Evolutionary conservation across 2,113 vertebrate genomes (phyloP), one percentile per base, ranked within the genome.

Genomic region (Catharus fuscescens): DNA sequence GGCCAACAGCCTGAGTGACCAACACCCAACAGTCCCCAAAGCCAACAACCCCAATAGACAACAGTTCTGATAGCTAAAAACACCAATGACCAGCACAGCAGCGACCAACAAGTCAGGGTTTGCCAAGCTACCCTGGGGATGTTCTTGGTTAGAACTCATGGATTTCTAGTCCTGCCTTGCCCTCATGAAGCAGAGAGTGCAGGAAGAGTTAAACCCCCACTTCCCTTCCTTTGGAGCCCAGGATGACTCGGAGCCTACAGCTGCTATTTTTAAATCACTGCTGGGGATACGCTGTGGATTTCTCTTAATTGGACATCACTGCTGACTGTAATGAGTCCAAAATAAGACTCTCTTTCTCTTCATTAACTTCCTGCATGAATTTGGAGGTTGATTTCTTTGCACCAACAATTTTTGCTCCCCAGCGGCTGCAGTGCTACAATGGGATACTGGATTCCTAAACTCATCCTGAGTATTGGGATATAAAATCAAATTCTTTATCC

Each of bases 371-470:
- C 69, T 88, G 53, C 56, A 59, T 80, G 78, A 70, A 94, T 95
- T 61, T 96, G 93, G 85, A 90, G 64, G 85, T 94, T 98, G 80
- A 65, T 94, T 96, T 94, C 92, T 62, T 79, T 87, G 82, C 76
- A 57, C 89, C 92, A 96, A 86, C 87, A n/a, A 26, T 71, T 81
- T 95, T 91, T 85, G 47, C 76, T 93, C 71, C 92, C 82, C 91
- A 79, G 70, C 1, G 10, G 65, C 93, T 36, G 36, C 86, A 56
- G 86, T 28, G 67, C 54, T 87, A 28, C 32, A 54, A 79, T 65
- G 92, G 81, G 83, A 93, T 53, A 61, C 54, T 70, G 90, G 76
- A 91, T 97, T 93, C 94, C 93, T 95, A 93, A 96, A 93, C 19
- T 5, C 84, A 90, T 64, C 80, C 85, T 65, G 34, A 95, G 80